Evolutionary conservation across 2,888 invertebrate genomes (phyloP), one percentile per base, ranked within the genome.

Genomic region (Sphaeridia pumilis): DNA sequence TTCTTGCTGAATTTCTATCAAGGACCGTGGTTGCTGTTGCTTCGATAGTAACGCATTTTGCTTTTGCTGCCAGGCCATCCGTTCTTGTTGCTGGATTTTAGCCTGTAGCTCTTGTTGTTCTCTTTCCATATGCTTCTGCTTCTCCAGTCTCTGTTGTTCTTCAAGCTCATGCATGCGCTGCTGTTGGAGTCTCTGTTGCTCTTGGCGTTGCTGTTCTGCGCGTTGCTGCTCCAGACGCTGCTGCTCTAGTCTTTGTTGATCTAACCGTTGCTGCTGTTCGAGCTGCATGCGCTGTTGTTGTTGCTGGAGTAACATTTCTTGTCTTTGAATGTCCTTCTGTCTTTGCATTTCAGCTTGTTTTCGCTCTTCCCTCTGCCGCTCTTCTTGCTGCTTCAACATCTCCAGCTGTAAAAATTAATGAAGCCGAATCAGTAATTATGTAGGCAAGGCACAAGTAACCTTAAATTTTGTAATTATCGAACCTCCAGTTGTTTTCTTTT

Each of bases 1-100:
- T 52, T 66, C 65, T 44, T 64, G 62, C 44, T 64, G 64, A 42
- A 63, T 62, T 49, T 65, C 63, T n/a, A 65, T 45, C 25, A 65
- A 38, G 5, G 58, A 60, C 34, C 58, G 45, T 2, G 59, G 34
- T 27, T 61, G 46, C 22, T 49, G 49, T n/a, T n/a, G n/a, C 26
- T 41, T 36, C n/a, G 2, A 20, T 4, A 34, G 4, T n/a, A 25
- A 38, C 10, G 4, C 20, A 26, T 45, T 42, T 24, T 49, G 49
- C n/a, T 42, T 38, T 44, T 48, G 47, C 20, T 42, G 47, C 59
- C 60, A 58, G 2, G 59, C 53, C 24, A 62, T 56, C 38, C 55
- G 36, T 54, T 62, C 58, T 24, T 49, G 49, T 38, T 49, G 49
- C 25, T 36, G 24, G 4, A 49, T 22, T 26, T 49, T 49, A 26